Base-by-base conservation (phyloP, 2,797 vertebrate species). In the Mergus octosetaceus region DNA sequence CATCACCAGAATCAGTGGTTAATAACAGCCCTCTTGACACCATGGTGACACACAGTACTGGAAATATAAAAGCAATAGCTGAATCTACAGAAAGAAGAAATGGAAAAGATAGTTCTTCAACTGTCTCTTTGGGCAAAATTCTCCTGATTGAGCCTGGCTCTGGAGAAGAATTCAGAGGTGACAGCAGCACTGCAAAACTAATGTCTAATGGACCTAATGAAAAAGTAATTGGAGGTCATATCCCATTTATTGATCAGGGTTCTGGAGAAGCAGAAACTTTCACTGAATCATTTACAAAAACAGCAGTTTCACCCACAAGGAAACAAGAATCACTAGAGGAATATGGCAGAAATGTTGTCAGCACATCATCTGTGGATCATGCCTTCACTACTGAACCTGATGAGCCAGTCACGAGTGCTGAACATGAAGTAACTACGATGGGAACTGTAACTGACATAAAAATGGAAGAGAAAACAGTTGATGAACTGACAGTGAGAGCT, bases 81-180 rank as follows among this genome's bases (percentile, higher is more conserved):
- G 89, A 93, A 79, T 58, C 54, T 15, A 95, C 88, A 92, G 91
- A 84, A 82, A 91, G 43, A n/a, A 73, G 71, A 93, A 94, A 49
- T 43, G 57, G 70, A 74, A 85, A 80, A 56, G 25, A 47, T 66
- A 93, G 88, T 60, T 89, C 82, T 54, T 87, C 97, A 84, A 78
- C 87, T 39, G 83, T 80, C 10, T 95, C 94, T n/a, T 75, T 96
- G 94, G 97, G 97, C 87, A 97, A 97, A 76, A 96, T 97, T 45
- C 56, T 92, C 38, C 11, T 95, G 65, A 94, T 95, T n/a, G 97
- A 96, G 13, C 94, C 95, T n/a, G 97, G 97, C 15, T 98, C 98
- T 39, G 97, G 97, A 13, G 97, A 97, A 41, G 97, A 95, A 43
- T 74, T 94, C 73, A 91, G 75, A 88, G 91, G 87, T 27, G 86